Percentiles rank a stretch among this genome's conserved stretches.
These are phyloP conservation scores for Microctenopoma steveboyesi DNA, from an alignment of 2,797 vertebrate species.

Conservation along the genomic window DNA sequence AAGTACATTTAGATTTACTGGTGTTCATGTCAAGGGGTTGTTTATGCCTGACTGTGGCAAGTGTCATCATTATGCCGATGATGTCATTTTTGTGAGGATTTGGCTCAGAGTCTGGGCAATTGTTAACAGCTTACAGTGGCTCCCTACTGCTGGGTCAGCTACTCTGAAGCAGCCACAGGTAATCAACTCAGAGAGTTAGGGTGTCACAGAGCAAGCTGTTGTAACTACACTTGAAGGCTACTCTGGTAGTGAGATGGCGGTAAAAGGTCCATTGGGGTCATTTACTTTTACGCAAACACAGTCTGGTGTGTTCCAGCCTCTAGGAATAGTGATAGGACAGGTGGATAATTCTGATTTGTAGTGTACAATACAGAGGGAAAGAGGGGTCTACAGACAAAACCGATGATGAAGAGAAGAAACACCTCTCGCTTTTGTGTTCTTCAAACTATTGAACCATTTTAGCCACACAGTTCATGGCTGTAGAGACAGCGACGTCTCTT, in stretches of 20 bases:
- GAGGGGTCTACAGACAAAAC: background rate
- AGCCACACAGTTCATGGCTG: too few relatives aligned
- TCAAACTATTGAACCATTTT: background rate
- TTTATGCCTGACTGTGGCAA: slow-evolving; percentile 50
- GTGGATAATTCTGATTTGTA: background rate
- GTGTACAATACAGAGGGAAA: background rate
- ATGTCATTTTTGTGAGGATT: slow-evolving; percentile 58
- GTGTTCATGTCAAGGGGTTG: slow-evolving; percentile 45
- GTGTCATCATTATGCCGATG: slow-evolving; percentile 42
- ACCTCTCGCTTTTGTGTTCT: background rate
- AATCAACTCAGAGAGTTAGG: slow-evolving; percentile 25
- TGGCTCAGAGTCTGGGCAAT: slow-evolving; percentile 45
- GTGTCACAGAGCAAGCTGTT: slow-evolving; percentile 9
- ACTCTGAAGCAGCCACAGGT: slow-evolving; percentile 60
- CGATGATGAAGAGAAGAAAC: background rate
- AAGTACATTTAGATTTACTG: background rate
- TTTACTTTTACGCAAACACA: slow-evolving; percentile 23
- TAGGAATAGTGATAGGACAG: slow-evolving; percentile 56
- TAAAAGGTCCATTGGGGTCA: slow-evolving; percentile 44
- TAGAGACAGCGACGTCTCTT: background rate
- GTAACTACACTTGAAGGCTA: slow-evolving; percentile 24
- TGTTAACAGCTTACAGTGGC: slow-evolving; percentile 65
- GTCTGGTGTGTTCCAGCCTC: slow-evolving; percentile 19
- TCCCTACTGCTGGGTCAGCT: slow-evolving; percentile 66
- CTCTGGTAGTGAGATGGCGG: slow-evolving; percentile 25